Evolutionary conservation across 2,888 invertebrate genomes (phyloP).

Genomic region (Calameuta pallipes): DNA sequence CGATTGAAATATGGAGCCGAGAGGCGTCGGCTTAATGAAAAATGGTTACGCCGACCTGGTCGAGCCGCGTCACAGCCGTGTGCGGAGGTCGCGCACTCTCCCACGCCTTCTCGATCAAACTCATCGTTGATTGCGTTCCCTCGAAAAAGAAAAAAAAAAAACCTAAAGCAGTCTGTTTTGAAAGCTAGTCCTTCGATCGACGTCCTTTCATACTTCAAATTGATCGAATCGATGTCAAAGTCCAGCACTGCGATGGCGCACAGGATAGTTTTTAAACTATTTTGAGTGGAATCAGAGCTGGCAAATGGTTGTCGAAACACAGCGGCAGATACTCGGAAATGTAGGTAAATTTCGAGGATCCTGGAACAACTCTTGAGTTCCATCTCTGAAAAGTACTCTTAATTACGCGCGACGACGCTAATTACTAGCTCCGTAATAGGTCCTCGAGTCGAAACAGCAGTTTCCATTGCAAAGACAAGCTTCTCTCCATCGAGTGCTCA

Average conservation of each 20-base stretch:
- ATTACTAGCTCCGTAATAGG: slow-evolving; percentile 53
- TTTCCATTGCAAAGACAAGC: slow-evolving; percentile 4
- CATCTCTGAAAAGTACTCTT: slow-evolving; percentile 56
- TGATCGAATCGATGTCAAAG: too few relatives aligned
- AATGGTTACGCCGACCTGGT: slow-evolving; percentile 47
- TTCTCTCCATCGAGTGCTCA: slow-evolving; percentile 16
- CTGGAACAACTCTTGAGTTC: slow-evolving; percentile 18
- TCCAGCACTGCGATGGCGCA: too few relatives aligned
- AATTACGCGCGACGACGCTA: slow-evolving; percentile 60
- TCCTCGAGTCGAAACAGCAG: slow-evolving; percentile 18
- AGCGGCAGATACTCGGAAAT: too few relatives aligned
- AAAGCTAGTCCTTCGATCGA: too few relatives aligned
- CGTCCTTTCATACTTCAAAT: too few relatives aligned
- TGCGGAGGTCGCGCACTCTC: slow-evolving; percentile 13
- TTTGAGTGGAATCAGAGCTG: too few relatives aligned
- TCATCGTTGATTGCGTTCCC: slow-evolving; percentile 14
- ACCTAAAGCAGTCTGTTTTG: not conserved
- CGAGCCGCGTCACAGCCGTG: slow-evolving; percentile 23
- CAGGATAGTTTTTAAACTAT: too few relatives aligned
- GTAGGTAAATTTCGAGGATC: too few relatives aligned
- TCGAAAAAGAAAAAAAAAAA: not conserved
- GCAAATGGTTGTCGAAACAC: too few relatives aligned
- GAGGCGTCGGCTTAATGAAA: slow-evolving; percentile 51
- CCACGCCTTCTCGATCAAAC: slow-evolving; percentile 6
- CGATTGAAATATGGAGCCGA: slow-evolving; percentile 57